A percentile compares a stretch with the other conserved stretches of the same genome.
phyloP scores from a whole-genome alignment of 1,140 invertebrate genomes.

The Eurosta solidaginis region DNA sequence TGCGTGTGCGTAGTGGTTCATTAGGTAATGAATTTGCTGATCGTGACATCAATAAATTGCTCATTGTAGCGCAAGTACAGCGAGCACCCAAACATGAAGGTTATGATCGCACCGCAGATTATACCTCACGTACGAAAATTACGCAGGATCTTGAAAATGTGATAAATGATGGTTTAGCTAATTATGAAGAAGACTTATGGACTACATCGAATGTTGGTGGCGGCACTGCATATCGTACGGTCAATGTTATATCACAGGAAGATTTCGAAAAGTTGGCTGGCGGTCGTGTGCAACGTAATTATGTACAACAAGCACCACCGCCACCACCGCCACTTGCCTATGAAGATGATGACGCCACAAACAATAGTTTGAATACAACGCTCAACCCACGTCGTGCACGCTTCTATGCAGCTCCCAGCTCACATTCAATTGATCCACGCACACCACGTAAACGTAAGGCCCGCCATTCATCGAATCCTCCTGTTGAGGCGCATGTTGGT shows the following conservation, averaged over 20 bases:
- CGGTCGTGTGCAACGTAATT: constrained; percentile 62
- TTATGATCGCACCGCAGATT: constrained; percentile 85
- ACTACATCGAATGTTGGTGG: constrained; percentile 59
- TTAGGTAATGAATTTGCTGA: constrained; percentile 73
- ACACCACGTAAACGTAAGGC: constrained; percentile 89
- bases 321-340: constrained; percentile 66
- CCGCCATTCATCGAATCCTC: constrained; percentile 87
- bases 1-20: constrained; percentile 58
- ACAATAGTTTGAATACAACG: too few relatives aligned
- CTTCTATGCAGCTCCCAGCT: too few relatives aligned
- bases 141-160: constrained; percentile 89
- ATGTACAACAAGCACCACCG: constrained; percentile 73
- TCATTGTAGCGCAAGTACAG: constrained; percentile 90
- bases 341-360: constrained; percentile 44
- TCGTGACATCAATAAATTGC: constrained; percentile 89
- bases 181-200: constrained; percentile 93
- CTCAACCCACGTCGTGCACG: constrained; percentile 59
- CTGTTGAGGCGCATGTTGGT: constrained; percentile 92
- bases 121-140: constrained; percentile 86
- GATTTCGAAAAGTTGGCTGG: constrained; percentile 82
- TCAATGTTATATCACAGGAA: constrained; percentile 85
- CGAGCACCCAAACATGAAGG: constrained; percentile 81
- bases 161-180: constrained; percentile 93
- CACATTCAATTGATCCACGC: constrained; percentile 72
- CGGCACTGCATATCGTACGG: constrained; percentile 76